Evolutionary conservation across 2,888 invertebrate species (phyloP).

Genomic region (Aethes cnicana): DNA sequence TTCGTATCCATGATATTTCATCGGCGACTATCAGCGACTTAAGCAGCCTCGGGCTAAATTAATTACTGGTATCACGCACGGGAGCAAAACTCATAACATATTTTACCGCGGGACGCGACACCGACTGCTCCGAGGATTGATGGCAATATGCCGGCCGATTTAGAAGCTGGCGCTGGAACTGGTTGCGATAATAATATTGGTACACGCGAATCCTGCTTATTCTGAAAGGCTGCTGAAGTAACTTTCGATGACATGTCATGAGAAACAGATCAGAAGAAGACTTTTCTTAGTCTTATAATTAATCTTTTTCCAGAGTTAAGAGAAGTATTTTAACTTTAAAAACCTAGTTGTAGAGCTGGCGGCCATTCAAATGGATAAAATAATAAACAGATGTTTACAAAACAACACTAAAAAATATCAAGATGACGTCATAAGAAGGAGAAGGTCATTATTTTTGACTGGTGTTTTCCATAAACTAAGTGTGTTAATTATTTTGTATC

Average conservation of each 20-base stretch:
- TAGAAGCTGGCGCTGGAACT: conserved; percentile 28
- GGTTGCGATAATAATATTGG: conserved; percentile 27
- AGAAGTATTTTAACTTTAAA: no score
- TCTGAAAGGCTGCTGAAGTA: neutral
- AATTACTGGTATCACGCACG: conserved; percentile 58
- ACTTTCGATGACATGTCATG: neutral
- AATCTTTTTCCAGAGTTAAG: no score
- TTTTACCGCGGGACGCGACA: conserved; percentile 39
- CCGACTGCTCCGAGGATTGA: conserved; percentile 34
- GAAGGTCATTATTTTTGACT: no score
- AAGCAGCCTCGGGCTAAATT: conserved; percentile 49
- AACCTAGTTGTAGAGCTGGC: no score
- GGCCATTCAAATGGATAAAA: no score
- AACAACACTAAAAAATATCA: no score
- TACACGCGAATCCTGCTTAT: conserved; percentile 26
- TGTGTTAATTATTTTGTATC: no score
- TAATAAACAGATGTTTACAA: no score
- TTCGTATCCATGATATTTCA: conserved; percentile 18
- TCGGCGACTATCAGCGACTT: conserved; percentile 21
- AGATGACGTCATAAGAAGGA: no score
- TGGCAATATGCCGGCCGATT: conserved; percentile 32
- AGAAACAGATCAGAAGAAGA: neutral
- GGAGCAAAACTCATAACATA: conserved; percentile 52
- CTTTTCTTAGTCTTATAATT: neutral
- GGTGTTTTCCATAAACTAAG: no score